These are phyloP conservation scores for Capreolus pygargus DNA, from an alignment of 2,113 vertebrate genomes.

Conservation along the genomic window DNA sequence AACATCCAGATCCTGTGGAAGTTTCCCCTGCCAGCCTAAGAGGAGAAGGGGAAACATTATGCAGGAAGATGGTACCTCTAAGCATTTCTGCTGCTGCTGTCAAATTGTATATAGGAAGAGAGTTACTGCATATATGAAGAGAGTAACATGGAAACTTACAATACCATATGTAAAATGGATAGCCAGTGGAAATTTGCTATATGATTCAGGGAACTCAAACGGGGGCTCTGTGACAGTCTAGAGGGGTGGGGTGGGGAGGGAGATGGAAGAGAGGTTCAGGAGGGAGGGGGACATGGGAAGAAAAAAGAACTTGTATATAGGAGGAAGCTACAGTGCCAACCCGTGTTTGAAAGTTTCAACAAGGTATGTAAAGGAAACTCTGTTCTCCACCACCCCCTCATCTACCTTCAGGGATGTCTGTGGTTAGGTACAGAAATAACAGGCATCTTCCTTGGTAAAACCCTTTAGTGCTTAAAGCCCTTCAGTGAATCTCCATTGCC, in stretches of 20 bases:
- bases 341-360: not conserved
- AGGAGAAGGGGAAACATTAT: accelerated
- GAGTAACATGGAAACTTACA: not conserved
- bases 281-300: not conserved
- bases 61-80: not conserved
- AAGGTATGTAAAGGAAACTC: not conserved
- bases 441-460: not conserved
- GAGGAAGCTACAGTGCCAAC: not conserved
- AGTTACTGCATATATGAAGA: not conserved
- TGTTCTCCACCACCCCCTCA: no score
- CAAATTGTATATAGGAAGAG: not conserved
- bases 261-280: not conserved
- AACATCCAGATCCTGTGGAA: not conserved
- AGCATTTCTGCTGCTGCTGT: not conserved
- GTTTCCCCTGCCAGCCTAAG: not conserved
- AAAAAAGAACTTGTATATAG: not conserved
- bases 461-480: not conserved
- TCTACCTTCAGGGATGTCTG: not conserved
- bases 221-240: not conserved
- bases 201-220: not conserved
- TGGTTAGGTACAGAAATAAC: not conserved
- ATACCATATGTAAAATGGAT: not conserved
- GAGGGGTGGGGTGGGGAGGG: not conserved
- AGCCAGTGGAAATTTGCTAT: not conserved
- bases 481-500: not conserved